phyloP scores from a whole-genome alignment of 2,888 invertebrate species.

The Anoncus sp. region DNA sequence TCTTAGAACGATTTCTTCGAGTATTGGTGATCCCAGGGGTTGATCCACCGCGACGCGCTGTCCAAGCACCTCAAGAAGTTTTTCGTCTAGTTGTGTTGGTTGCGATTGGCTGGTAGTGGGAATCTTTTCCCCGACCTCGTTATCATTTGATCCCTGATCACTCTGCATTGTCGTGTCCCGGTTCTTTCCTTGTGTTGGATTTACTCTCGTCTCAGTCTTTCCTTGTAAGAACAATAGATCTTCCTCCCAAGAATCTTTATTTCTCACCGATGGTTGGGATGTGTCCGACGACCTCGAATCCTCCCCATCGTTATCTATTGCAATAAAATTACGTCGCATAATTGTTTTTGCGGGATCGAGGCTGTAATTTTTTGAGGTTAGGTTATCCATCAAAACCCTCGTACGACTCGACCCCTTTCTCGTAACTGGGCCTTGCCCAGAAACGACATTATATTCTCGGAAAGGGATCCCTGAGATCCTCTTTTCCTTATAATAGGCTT shows the following conservation, averaged over 20 bases:
- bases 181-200: too few relatives aligned
- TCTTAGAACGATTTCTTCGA: constrained; percentile 17
- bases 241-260: too few relatives aligned
- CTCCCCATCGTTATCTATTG: too few relatives aligned
- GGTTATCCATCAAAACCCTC: too few relatives aligned
- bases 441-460: not conserved
- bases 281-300: too few relatives aligned
- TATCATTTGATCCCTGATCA: not conserved
- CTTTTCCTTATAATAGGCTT: too few relatives aligned
- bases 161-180: not conserved
- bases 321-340: too few relatives aligned
- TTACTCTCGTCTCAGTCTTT: too few relatives aligned
- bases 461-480: not conserved
- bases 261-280: too few relatives aligned
- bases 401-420: too few relatives aligned
- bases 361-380: not conserved
- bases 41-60: constrained; percentile 12
- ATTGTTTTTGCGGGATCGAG: not conserved
- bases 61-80: constrained; percentile 20
- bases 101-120: not conserved
- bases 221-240: too few relatives aligned
- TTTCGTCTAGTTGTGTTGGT: constrained; percentile 1
- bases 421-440: not conserved
- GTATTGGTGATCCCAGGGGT: constrained; percentile 8
- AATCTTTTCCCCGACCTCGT: not conserved